Evolutionary conservation across 2,797 vertebrate genomes (phyloP).

Genomic region (Bradypus variegatus): DNA sequence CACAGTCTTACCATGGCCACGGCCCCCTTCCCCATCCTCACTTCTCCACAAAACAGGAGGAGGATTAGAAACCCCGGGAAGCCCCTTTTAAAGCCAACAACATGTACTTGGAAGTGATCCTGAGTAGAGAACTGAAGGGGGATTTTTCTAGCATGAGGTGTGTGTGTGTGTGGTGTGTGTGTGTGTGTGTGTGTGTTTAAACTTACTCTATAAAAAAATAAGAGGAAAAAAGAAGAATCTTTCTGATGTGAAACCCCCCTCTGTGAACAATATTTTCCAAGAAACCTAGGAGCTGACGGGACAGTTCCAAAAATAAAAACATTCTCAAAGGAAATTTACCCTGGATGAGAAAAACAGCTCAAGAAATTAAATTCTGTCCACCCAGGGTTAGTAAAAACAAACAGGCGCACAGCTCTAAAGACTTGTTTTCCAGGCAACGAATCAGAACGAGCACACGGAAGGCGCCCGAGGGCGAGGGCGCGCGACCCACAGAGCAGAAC

Average conservation of each 20-base stretch:
- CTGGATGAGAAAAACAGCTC: constrained; percentile 29
- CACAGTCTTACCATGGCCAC: not conserved
- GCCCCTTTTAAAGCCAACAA: not conserved
- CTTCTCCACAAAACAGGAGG: not conserved
- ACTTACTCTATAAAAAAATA: not conserved
- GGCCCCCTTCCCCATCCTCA: not conserved
- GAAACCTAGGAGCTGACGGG: not conserved
- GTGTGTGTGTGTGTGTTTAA: too few species aligned
- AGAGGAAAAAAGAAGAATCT: not conserved
- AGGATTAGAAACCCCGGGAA: not conserved
- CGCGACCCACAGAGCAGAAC: not conserved
- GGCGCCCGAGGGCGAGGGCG: not conserved
- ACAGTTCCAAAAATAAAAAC: constrained; percentile 48
- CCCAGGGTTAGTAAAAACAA: constrained; percentile 25
- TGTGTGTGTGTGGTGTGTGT: too few species aligned
- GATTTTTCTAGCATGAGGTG: not conserved
- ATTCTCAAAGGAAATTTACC: constrained; percentile 48
- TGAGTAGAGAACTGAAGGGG: not conserved
- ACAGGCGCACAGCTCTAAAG: not conserved
- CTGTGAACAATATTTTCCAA: constrained; percentile 5
- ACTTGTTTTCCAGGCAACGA: constrained; percentile 18
- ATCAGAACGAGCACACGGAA: constrained; percentile 2
- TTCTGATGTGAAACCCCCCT: constrained; percentile 4
- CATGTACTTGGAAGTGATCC: not conserved
- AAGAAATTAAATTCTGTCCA: constrained; percentile 44